These are phyloP conservation scores for Sesamia inferens DNA, from an alignment of 2,888 invertebrate genomes.

Conservation along the genomic window DNA sequence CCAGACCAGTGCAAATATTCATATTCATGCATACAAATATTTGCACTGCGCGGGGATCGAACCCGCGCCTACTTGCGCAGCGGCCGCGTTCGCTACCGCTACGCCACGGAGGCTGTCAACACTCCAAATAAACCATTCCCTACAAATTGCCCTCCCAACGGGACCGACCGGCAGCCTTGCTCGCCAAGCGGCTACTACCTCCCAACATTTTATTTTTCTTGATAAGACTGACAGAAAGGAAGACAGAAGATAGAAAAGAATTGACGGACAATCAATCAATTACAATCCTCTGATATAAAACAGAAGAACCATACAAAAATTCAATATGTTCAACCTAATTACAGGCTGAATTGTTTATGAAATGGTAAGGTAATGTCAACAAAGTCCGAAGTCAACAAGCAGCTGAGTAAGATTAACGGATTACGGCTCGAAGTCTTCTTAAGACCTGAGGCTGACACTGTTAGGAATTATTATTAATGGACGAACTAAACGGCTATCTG, in stretches of 20 bases:
- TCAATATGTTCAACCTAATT: slow-evolving; percentile 26
- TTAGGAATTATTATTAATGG: slow-evolving; percentile 74
- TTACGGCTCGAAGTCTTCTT: slow-evolving; percentile 70
- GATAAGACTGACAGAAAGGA: slow-evolving; percentile 39
- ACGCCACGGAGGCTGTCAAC: too few relatives aligned
- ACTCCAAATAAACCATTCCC: slow-evolving; percentile 13
- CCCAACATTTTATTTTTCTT: slow-evolving; percentile 45
- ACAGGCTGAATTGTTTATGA: slow-evolving; percentile 47
- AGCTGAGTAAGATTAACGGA: slow-evolving; percentile 78
- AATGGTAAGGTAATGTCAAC: slow-evolving; percentile 58
- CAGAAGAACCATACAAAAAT: slow-evolving; percentile 10
- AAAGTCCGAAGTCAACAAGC: slow-evolving; percentile 73
- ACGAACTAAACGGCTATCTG: slow-evolving; percentile 68
- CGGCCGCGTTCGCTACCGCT: too few relatives aligned
- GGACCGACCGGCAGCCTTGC: slow-evolving; percentile 26
- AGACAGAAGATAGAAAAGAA: too few relatives aligned
- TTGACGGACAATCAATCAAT: too few relatives aligned
- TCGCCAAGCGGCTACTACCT: slow-evolving; percentile 28
- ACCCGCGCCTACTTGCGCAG: too few relatives aligned
- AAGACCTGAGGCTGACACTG: slow-evolving; percentile 66
- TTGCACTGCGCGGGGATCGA: too few relatives aligned
- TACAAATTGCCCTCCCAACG: slow-evolving; percentile 29
- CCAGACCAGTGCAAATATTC: too few relatives aligned
- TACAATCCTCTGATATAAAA: slow-evolving; percentile 22
- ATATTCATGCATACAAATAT: too few relatives aligned